A percentile compares a stretch with the other conserved stretches of the same genome.
Conservation (phyloP, 2,888 invertebrate species). For the Galeopsomyia nigrocyanea region DNA sequence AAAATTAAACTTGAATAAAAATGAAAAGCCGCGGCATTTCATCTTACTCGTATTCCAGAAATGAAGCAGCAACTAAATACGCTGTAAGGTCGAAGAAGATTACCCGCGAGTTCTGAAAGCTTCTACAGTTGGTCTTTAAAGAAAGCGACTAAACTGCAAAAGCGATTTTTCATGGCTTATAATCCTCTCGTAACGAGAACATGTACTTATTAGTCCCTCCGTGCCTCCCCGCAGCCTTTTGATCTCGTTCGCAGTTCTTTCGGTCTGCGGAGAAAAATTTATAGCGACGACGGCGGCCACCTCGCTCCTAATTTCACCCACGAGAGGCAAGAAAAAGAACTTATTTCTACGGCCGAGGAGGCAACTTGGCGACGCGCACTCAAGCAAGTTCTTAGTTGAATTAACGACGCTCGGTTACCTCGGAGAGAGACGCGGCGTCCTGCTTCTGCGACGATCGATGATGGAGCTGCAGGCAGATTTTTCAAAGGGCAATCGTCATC, state of each 20-base stretch:
- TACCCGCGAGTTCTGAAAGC: too few species aligned
- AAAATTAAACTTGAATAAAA: too few species aligned
- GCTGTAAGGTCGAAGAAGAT: too few species aligned
- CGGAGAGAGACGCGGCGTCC: neutral
- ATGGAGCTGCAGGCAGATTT: too few species aligned
- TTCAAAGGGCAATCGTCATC: too few species aligned
- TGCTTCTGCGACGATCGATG: neutral
- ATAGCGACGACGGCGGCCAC: neutral
- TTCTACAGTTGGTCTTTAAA: too few species aligned
- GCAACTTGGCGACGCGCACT: neutral
- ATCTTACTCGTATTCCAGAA: too few species aligned
- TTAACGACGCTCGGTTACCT: constrained; percentile 2
- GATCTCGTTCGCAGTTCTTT: neutral
- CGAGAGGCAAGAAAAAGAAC: too few species aligned
- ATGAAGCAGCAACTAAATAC: too few species aligned
- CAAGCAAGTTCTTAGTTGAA: constrained; percentile 29
- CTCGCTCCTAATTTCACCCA: neutral
- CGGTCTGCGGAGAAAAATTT: neutral
- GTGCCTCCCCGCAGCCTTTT: neutral
- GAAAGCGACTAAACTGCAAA: neutral
- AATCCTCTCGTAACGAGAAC: constrained; percentile 8
- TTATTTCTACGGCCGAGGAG: too few species aligned
- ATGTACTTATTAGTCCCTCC: neutral
- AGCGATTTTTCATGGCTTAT: constrained; percentile 10
- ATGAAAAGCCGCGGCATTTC: too few species aligned